Base-by-base conservation (phyloP, 2,888 invertebrate species). In the Kuschelorhynchus macadamiae region DNA sequence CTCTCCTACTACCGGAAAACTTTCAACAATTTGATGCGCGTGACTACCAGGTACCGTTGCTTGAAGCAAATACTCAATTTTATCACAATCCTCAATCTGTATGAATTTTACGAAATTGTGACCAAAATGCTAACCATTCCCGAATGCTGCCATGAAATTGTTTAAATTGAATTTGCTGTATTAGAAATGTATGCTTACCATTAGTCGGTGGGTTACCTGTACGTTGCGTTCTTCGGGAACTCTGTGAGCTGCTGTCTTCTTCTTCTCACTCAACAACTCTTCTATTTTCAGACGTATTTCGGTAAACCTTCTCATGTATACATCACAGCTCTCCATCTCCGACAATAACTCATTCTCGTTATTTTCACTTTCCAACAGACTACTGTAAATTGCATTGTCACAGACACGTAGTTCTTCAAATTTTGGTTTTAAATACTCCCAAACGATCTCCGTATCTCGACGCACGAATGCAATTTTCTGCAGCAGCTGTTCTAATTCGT, bases 101-200 rank as follows among this genome's bases (percentile, higher is more conserved):
- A 32, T 32, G 32, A 32, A 32, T 32, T 32, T 32, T 9, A 32
- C 20, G n/a, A 25, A 17, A 44, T 16, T 41, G n/a, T 9, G 9
- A 57, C 30, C 18, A 33, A 62, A 75, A 74, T 0, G 67, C 41
- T 17, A 75, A 49, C 72, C 75, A 75, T 7, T 74, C 67, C 33
- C 62, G 44, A n/a, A 74, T 63, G 17, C 71, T 46, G 9, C 72
- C 72, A 20, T 46, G 25, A 57, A 73, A 74, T 42, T 63, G 57
- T 21, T 59, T 70, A 21, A 67, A 50, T 62, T 72, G 53, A 55
- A 71, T 60, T 11, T 12, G 41, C 3, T 63, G 70, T 55, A 71
- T 41, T 46, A 62, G 67, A 44, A 70, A 55, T 49, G 57, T 70
- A 25, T 60, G 67, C 39, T 41, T 57, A 68, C 59, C 64, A 32